phyloP scores from a whole-genome alignment of 2,888 invertebrate species.

The Emmelina monodactyla region DNA sequence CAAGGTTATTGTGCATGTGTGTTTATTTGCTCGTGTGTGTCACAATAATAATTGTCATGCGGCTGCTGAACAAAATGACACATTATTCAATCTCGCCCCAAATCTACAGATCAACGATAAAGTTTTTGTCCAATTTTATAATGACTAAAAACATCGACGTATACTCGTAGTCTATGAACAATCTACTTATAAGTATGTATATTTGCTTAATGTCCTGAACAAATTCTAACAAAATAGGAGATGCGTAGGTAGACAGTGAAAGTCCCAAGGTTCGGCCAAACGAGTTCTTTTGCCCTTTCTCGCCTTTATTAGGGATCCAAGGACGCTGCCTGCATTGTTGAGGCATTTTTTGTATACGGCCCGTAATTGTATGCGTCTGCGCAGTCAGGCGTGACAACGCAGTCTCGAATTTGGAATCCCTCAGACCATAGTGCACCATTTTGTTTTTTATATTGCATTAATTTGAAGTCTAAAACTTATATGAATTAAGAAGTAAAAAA shows the following conservation, averaged over 20 bases:
- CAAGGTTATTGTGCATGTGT: slow-evolving; percentile 21
- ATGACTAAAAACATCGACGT: no score
- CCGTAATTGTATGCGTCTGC: slow-evolving; percentile 60
- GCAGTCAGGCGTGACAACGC: slow-evolving; percentile 44
- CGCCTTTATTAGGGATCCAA: slow-evolving; percentile 59
- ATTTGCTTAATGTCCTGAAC: no score
- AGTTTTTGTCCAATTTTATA: no score
- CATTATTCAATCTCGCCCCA: slow-evolving; percentile 44
- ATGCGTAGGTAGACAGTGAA: slow-evolving; percentile 59
- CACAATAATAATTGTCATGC: slow-evolving; percentile 45
- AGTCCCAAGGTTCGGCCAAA: slow-evolving; percentile 57
- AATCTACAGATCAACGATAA: slow-evolving; percentile 32
- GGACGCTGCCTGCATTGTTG: slow-evolving; percentile 58
- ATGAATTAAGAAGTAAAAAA: not conserved
- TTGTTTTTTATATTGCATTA: slow-evolving; percentile 13
- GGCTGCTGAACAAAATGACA: slow-evolving; percentile 37
- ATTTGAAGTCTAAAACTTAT: not conserved
- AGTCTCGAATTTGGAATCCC: slow-evolving; percentile 33
- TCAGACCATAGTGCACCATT: slow-evolving; percentile 33
- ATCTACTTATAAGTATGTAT: no score
- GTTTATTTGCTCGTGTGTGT: slow-evolving; percentile 26
- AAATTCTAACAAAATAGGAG: slow-evolving; percentile 19
- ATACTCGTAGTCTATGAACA: no score
- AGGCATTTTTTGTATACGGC: slow-evolving; percentile 45
- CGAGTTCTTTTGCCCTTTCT: slow-evolving; percentile 64